Evolutionary conservation across 37 sponge, comb jelly and placozoan genomes (phyloP), one percentile per base, ranked within the genome.

Genomic region (Aphrocallistes beatrix): DNA sequence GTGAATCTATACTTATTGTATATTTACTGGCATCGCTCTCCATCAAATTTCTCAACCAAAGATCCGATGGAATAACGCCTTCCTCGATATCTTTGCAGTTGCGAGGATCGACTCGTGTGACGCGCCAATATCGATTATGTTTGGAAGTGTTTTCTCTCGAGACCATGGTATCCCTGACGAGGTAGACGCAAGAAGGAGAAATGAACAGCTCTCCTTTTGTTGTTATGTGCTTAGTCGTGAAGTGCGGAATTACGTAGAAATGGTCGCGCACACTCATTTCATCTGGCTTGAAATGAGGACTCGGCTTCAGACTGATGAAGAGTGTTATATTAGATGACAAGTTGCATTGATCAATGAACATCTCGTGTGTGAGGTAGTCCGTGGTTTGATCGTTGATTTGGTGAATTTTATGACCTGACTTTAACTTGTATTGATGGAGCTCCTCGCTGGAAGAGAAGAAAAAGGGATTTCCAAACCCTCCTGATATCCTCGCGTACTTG

Each of bases 71-170:
- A 13, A 60, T 60, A 6, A 6, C 3, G 25, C 75, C 75, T 25
- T 60, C n/a, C 75, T 60, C 75, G n/a, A 60, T 60, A 60, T 3
- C n/a, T 19, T 60, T 60, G 75, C 75, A 60, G 75, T 60, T 60
- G 3, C 75, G 75, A 60, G 75, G 75, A 60, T 60, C 75, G 34
- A 13, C n/a, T 60, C 75, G 75, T 60, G 75, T 60, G 17, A 60
- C 75, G n/a, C 34, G 8, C 75, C 75, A 60, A 60, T 25, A 60
- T 32, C 75, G 8, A 60, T 60, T 60, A 3, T 60, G 75, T 13
- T 13, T 60, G 6, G 75, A 60, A 19, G 28, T 25, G n/a, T n/a
- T n/a, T 25, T 60, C 75, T 25, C n/a, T 60, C 75, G 10, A 30
- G 3, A 25, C 17, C 75, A 60, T 60, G 10, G 75, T 60, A 60